Evolutionary conservation across 37 sponge, comb jelly and placozoan genomes (phyloP).

Genomic region (Mnemiopsis leidyi): DNA sequence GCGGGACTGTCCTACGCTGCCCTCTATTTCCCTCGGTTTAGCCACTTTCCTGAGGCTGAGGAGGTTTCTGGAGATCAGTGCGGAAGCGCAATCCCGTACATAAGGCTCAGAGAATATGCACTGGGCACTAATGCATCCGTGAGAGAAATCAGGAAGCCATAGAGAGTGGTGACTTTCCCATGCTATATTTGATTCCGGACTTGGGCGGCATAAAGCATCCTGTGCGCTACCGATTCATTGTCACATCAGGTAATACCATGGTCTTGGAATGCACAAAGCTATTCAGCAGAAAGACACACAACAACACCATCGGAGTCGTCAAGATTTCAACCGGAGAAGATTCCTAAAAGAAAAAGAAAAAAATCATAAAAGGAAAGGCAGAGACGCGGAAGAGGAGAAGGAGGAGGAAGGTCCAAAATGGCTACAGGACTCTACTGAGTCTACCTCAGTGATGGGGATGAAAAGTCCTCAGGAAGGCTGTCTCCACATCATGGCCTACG

Average conservation of each 20-base stretch:
- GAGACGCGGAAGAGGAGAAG: no score
- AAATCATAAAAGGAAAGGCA: no score
- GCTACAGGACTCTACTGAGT: no score
- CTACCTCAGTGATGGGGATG: not conserved
- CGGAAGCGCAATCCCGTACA: not conserved
- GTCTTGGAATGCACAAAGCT: not conserved
- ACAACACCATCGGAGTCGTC: not conserved
- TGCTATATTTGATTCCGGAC: not conserved
- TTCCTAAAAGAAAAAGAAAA: no score
- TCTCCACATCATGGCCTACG: not conserved
- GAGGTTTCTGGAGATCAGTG: not conserved
- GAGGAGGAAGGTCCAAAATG: no score
- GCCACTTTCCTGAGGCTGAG: not conserved
- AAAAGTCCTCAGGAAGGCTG: not conserved
- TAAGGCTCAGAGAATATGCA: not conserved
- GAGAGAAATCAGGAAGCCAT: not conserved
- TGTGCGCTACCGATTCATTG: not conserved
- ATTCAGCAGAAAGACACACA: not conserved
- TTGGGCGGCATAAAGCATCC: not conserved
- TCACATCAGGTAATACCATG: not conserved
- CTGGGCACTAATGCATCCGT: not conserved
- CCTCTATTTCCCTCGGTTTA: not conserved
- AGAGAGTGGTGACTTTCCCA: not conserved
- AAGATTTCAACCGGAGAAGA: no score
- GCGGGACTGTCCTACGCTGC: not conserved